Evolutionary conservation across 2,888 invertebrate genomes (phyloP), one percentile per base, ranked within the genome.

Genomic region (Monoplex corrugatus): DNA sequence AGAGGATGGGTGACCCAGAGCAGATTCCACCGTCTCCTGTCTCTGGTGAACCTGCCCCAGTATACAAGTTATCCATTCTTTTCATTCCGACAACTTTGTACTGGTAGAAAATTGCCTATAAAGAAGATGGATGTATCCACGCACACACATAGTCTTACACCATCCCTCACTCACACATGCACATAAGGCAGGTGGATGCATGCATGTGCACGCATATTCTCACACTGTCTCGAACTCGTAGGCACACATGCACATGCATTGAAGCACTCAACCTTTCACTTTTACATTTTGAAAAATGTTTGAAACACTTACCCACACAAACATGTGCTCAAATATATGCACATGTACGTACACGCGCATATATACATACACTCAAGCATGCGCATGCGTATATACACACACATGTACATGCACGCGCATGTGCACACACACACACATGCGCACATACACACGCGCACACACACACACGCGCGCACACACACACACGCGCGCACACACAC

Each of bases 1-100:
- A 8, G 93, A 85, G 0, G 94, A 91, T 0, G 89, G 82, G 84
- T 94, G 94, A 28, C 90, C 91, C 90, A 95, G 87, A 0, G 90
- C 91, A 16, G 50, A 40, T 57, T 87, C 87, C 80, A 87, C 80
- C 0, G 44, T n/a, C 13, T 19, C 13, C 28, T 57, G 57, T 32
- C 75, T 45, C 83, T 84, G 72, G 23, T 86, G 40, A 13, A 68
- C 80, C 44, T 83, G 45, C 28, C 1, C 28, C 16, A n/a, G n/a
- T n/a, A n/a, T n/a, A n/a, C n/a, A n/a, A n/a, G n/a, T n/a, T n/a
- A n/a, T n/a, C n/a, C n/a, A n/a, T n/a, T n/a, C n/a, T n/a, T n/a
- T n/a, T n/a, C n/a, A n/a, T n/a, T n/a, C n/a, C n/a, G n/a, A n/a
- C n/a, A n/a, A n/a, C n/a, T n/a, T n/a, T n/a, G n/a, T n/a, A n/a